Evolutionary conservation across 2,888 invertebrate species (phyloP).

Genomic region (Notocelia uddmanniana): DNA sequence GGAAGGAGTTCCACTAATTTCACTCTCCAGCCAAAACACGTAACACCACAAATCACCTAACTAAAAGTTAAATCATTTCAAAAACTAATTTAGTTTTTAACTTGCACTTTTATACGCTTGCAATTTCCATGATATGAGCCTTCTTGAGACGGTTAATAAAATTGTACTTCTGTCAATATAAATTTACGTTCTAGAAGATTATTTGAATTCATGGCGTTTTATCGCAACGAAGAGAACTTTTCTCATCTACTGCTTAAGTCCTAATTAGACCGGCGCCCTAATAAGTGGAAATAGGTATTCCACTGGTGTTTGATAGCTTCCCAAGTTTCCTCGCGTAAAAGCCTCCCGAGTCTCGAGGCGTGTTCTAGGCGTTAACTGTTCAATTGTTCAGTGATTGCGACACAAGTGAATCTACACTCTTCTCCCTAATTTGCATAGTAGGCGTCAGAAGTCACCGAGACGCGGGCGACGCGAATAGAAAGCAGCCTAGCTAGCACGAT

Average conservation of each 20-base stretch:
- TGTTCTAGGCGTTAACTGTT: background rate
- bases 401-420: too few relatives aligned
- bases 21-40: conserved; percentile 10
- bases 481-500: too few relatives aligned
- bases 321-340: background rate
- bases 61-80: background rate
- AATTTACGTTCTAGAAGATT: conserved; percentile 28
- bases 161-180: conserved; percentile 17
- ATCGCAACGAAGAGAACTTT: conserved; percentile 22
- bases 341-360: background rate
- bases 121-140: conserved; percentile 7
- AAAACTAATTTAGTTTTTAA: background rate
- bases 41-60: conserved; percentile 19
- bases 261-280: background rate
- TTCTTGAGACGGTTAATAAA: conserved; percentile 17
- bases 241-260: background rate
- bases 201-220: conserved; percentile 19
- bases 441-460: too few relatives aligned
- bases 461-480: too few relatives aligned
- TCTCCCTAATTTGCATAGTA: background rate
- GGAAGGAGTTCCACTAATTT: conserved; percentile 4
- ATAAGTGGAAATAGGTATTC: background rate
- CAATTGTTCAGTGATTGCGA: background rate
- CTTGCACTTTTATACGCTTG: conserved; percentile 4
- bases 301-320: background rate